A percentile compares a stretch with the other conserved stretches of the same genome.
Evolutionary conservation across 92 coral and sea anemone genomes (phyloP).

Genomic region (Bergia puertoricense): DNA sequence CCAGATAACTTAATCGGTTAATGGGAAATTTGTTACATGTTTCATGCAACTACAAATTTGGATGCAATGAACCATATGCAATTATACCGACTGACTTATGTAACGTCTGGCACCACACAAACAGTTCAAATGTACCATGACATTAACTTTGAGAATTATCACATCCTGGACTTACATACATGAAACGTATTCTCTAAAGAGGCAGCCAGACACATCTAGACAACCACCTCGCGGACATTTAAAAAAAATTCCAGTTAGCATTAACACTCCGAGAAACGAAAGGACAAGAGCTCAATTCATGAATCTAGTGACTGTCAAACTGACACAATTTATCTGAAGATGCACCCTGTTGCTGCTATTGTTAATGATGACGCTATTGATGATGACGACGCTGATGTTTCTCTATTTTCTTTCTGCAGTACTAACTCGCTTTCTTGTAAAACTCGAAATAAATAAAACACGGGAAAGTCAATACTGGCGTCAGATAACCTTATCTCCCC

Average conservation of each 20-base stretch:
- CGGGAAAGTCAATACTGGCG: background rate
- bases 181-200: too few species aligned
- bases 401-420: too few species aligned
- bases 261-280: too few species aligned
- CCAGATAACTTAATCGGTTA: background rate
- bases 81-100: background rate
- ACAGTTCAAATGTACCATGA: too few species aligned
- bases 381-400: background rate
- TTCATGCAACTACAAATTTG: background rate
- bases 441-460: background rate
- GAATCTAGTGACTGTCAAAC: background rate
- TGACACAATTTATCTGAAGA: background rate
- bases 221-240: background rate
- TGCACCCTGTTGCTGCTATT: background rate
- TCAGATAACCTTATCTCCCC: background rate
- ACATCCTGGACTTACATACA: background rate
- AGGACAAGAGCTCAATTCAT: background rate
- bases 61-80: background rate
- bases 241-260: background rate
- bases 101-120: too few species aligned
- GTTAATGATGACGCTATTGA: background rate
- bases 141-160: background rate
- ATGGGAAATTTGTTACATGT: background rate
- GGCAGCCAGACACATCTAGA: background rate
- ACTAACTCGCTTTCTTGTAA: background rate